Evolutionary conservation across 2,888 invertebrate genomes (phyloP).

Genomic region (Busseola fusca): DNA sequence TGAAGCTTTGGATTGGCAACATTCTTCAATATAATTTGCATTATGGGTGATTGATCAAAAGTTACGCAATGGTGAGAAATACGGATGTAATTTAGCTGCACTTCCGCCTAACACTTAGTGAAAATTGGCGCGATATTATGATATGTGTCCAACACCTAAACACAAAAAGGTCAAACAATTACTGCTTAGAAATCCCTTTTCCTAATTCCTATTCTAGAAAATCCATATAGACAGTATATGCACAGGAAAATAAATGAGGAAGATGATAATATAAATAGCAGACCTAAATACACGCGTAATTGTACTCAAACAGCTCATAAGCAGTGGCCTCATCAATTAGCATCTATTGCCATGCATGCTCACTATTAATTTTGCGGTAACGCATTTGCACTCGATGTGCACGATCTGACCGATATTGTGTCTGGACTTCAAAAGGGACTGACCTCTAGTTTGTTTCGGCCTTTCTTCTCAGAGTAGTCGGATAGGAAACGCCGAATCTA

Average conservation of each 20-base stretch:
- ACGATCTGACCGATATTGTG: too few relatives aligned
- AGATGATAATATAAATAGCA: neutral
- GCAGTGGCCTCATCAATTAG: slow-evolving; percentile 15
- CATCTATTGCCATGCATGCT: slow-evolving; percentile 8
- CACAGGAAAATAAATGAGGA: slow-evolving; percentile 22
- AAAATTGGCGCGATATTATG: neutral
- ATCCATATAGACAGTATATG: neutral
- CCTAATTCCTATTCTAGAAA: neutral
- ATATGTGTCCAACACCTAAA: neutral
- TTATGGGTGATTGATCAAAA: too few relatives aligned
- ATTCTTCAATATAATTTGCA: too few relatives aligned
- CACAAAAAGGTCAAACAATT: neutral
- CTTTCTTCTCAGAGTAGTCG: too few relatives aligned
- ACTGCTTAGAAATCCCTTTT: neutral
- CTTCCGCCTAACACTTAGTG: neutral
- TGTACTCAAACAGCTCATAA: neutral
- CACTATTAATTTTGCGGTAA: neutral
- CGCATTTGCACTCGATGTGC: neutral
- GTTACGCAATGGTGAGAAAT: too few relatives aligned
- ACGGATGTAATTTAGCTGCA: neutral
- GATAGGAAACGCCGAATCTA: too few relatives aligned
- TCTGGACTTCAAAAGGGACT: too few relatives aligned
- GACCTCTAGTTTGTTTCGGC: too few relatives aligned
- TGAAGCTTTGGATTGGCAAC: too few relatives aligned
- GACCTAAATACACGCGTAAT: neutral